Evolutionary conservation across 2,113 vertebrate species (phyloP), one percentile per base, ranked within the genome.

Genomic region (Poeciliopsis turrubarensis): DNA sequence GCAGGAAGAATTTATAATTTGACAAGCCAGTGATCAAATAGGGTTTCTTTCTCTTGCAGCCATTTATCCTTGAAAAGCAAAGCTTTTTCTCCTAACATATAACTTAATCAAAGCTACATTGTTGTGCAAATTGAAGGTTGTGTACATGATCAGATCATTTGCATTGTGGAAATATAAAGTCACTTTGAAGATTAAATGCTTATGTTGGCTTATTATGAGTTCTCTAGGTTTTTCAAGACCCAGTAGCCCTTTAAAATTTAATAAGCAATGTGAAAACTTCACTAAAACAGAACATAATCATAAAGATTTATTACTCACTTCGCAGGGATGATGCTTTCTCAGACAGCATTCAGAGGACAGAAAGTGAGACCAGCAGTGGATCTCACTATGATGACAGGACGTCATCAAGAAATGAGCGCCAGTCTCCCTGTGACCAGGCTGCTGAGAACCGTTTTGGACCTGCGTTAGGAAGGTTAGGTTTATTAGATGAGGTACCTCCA

Each of bases 241-340:
- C 4, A 19, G 44, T 10, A 5, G 15, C 41, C 41, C 67, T 7
- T 37, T 22, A 65, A 44, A 65, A 7, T 39, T n/a, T 15, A 26
- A 3, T 14, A 13, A 39, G 10, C 7, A 15, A 11, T 25, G 19
- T 9, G 15, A 57, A 57, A 57, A 47, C 44, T 2, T 47, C 44
- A 47, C 44, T 17, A 17, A 57, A 57, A 57, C 22, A 57, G 30
- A 65, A 32, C 11, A 6, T 22, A 26, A 72, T 75, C 41, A 41
- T 5, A 14, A 41, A 41, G 85, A 67, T 83, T 64, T 92, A 39
- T 89, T 61, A 92, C 65, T 83, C 1, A 14, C 3, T 41, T 60
- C 30, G 82, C 41, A 99, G 98, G 95, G 98, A 99, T 0, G 98
- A 99, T 39, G 96, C 98, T 0, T 99, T 99, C 92, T 97, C 98